Evolutionary conservation across 2,113 vertebrate genomes (phyloP).

Genomic region (Leucoraja erinaceus): DNA sequence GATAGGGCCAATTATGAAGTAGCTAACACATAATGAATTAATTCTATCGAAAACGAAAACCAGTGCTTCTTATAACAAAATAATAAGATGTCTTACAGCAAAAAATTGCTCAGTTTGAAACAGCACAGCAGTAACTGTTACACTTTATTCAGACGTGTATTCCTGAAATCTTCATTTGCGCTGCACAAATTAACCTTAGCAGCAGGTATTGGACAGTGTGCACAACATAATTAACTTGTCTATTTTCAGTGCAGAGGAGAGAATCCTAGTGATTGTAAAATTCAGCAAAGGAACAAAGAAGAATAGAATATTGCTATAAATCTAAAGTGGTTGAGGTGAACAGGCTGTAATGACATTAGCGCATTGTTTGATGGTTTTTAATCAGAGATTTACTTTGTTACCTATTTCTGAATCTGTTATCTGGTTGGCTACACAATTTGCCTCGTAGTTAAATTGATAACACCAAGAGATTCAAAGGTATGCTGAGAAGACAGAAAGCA

Average conservation of each 20-base stretch:
- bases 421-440: neutral
- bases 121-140: conserved; percentile 43
- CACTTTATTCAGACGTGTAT: conserved; percentile 42
- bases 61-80: conserved; percentile 35
- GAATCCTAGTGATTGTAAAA: neutral
- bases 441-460: neutral
- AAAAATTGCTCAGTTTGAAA: conserved; percentile 42
- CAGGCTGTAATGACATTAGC: neutral
- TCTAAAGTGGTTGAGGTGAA: neutral
- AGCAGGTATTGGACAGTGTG: conserved; percentile 54
- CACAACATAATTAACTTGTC: conserved; percentile 50
- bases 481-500: neutral
- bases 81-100: conserved; percentile 44
- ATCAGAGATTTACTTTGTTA: neutral
- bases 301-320: neutral
- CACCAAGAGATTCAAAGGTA: neutral
- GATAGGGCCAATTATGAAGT: neutral
- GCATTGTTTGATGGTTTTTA: neutral
- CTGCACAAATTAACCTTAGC: conserved; percentile 55
- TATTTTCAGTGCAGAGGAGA: conserved; percentile 48
- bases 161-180: conserved; percentile 56
- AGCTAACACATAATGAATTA: neutral
- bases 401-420: neutral
- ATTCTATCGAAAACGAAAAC: neutral
- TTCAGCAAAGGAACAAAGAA: neutral